Conservation (phyloP, 2,113 vertebrate species). For the Toxostoma redivivum region DNA sequence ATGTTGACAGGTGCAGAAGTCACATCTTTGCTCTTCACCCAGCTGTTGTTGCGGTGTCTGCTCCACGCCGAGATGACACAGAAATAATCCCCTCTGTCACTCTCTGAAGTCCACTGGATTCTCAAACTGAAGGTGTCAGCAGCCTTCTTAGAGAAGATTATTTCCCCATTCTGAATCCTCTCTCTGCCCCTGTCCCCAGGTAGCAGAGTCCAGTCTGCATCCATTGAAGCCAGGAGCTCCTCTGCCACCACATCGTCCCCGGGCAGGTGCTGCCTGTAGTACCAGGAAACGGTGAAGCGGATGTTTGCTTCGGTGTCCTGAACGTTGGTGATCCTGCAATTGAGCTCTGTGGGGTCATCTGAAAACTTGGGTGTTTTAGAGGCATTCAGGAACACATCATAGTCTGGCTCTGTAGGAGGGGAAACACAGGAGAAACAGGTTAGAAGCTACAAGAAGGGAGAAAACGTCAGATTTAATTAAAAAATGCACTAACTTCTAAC, state of each 20-base stretch:
- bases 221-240: constrained; percentile 77
- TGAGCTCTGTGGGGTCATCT: constrained; percentile 84
- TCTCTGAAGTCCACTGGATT: constrained; percentile 83
- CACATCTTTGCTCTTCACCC: constrained; percentile 77
- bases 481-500: not conserved
- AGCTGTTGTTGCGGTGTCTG: constrained; percentile 68
- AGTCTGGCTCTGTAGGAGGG: constrained; percentile 76
- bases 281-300: constrained; percentile 83
- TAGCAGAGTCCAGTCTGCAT: constrained; percentile 79
- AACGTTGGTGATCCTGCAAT: constrained; percentile 75
- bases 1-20: constrained; percentile 72
- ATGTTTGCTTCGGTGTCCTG: constrained; percentile 48
- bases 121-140: constrained; percentile 82
- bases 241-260: not conserved
- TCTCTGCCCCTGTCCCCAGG: constrained; percentile 70
- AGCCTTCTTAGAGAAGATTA: constrained; percentile 77
- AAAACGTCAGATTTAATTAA: not conserved
- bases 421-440: not conserved
- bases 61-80: constrained; percentile 84
- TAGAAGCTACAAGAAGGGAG: not conserved
- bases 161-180: constrained; percentile 73
- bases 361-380: constrained; percentile 74
- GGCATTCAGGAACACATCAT: constrained; percentile 75
- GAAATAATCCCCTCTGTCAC: constrained; percentile 84
- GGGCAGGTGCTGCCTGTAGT: constrained; percentile 64